These are phyloP conservation scores for Chauna torquata DNA, from an alignment of 2,113 vertebrate genomes.

Conservation along the genomic window DNA sequence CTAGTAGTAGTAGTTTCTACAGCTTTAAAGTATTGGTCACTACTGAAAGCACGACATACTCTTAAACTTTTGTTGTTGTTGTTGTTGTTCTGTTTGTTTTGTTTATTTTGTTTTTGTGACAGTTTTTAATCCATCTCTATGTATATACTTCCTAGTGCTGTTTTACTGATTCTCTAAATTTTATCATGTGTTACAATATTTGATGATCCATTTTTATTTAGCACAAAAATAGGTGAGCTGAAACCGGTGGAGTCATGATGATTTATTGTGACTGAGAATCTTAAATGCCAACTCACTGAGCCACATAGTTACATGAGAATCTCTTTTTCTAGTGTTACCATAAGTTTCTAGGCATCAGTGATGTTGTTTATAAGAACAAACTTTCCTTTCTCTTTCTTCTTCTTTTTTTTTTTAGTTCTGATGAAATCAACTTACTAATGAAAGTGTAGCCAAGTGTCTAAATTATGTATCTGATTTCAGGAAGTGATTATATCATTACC, in stretches of 20 bases:
- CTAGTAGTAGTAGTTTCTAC: accelerated
- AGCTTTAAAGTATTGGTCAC: not conserved
- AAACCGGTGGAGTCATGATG: not conserved
- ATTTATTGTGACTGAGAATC: not conserved
- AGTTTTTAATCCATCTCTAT: not conserved
- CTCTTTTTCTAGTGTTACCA: not conserved
- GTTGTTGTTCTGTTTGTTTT: not conserved
- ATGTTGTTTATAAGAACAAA: not conserved
- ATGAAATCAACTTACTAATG: not conserved
- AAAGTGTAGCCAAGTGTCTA: not conserved
- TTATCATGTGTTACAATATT: not conserved
- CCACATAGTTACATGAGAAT: not conserved
- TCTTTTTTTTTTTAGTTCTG: not conserved
- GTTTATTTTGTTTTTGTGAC: not conserved
- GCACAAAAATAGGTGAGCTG: not conserved
- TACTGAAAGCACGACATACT: not conserved
- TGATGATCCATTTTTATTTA: not conserved
- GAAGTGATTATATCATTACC: not conserved
- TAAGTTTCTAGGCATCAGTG: not conserved
- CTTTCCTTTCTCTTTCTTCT: not conserved
- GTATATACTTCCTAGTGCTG: not conserved
- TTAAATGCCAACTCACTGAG: not conserved
- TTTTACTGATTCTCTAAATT: not conserved
- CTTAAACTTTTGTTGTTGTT: not conserved
- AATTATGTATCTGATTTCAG: not conserved